phyloP scores from a whole-genome alignment of 2,113 vertebrate species.

The Helogale parvula region DNA sequence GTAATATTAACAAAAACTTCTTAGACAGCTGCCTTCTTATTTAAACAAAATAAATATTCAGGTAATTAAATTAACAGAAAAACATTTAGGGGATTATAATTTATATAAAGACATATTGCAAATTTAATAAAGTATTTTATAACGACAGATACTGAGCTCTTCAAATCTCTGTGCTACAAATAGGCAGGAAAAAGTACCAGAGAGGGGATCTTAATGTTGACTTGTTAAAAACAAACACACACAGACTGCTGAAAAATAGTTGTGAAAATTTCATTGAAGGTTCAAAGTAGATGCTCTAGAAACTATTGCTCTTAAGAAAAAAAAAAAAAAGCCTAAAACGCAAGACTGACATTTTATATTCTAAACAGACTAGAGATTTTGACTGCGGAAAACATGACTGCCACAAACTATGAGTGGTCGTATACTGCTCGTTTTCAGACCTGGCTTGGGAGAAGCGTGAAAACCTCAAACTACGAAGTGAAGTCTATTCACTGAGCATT shows the following conservation, averaged over 20 bases:
- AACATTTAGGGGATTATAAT: constrained; percentile 77
- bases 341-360: constrained; percentile 77
- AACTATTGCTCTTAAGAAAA: constrained; percentile 69
- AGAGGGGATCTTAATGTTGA: constrained; percentile 70
- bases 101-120: constrained; percentile 81
- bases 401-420: constrained; percentile 75
- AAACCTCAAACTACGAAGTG: constrained; percentile 40
- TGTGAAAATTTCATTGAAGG: constrained; percentile 58
- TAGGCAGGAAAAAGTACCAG: constrained; percentile 58
- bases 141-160: constrained; percentile 72
- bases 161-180: constrained; percentile 72
- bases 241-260: constrained; percentile 70
- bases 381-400: constrained; percentile 76
- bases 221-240: constrained; percentile 63
- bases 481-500: constrained; percentile 16
- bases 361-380: constrained; percentile 65
- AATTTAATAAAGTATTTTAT: constrained; percentile 83
- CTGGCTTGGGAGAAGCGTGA: constrained; percentile 79
- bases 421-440: constrained; percentile 78
- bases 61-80: constrained; percentile 86
- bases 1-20: constrained; percentile 87
- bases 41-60: constrained; percentile 87
- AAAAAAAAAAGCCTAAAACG: constrained; percentile 75
- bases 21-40: constrained; percentile 87
- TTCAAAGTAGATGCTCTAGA: constrained; percentile 80